Evolutionary conservation across 2,113 vertebrate species (phyloP).

Genomic region (Notiomystis cincta): DNA sequence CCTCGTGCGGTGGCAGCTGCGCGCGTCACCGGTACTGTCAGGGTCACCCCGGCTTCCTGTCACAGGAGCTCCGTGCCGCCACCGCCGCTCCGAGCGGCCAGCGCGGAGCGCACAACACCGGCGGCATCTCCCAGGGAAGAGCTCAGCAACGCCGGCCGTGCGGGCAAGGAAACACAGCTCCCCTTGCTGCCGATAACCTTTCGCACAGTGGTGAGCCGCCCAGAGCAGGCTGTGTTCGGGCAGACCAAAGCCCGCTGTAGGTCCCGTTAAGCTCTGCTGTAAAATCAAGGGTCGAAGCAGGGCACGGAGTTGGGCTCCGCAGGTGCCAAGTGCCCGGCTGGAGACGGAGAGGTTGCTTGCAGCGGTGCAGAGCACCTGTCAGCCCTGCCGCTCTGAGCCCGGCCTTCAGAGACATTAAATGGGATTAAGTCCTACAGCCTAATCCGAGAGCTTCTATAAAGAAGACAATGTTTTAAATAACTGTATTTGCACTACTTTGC

Average conservation of each 20-base stretch:
- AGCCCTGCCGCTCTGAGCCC: neutral
- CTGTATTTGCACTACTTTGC: neutral
- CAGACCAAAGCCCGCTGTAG: neutral
- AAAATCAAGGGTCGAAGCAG: neutral
- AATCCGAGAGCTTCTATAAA: slow-evolving; percentile 4
- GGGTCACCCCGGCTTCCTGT: neutral
- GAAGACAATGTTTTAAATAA: slow-evolving; percentile 4
- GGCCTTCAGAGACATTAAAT: neutral
- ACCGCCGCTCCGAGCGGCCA: neutral
- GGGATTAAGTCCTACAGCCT: slow-evolving; percentile 30
- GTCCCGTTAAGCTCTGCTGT: neutral
- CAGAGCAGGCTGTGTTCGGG: neutral
- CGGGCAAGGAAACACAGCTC: neutral
- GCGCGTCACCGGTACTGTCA: neutral
- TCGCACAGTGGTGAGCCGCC: rapidly evolving
- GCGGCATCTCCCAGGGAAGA: neutral
- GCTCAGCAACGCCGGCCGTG: neutral
- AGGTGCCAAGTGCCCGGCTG: neutral
- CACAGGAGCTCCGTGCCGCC: neutral
- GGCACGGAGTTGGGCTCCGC: rapidly evolving
- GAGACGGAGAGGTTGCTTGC: rapidly evolving
- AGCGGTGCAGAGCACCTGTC: neutral
- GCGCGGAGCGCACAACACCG: neutral
- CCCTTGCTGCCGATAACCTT: neutral
- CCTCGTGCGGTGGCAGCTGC: neutral